Evolutionary conservation across 1,140 invertebrate species (phyloP), one percentile per base, ranked within the genome.

Genomic region (Euwallacea similis): DNA sequence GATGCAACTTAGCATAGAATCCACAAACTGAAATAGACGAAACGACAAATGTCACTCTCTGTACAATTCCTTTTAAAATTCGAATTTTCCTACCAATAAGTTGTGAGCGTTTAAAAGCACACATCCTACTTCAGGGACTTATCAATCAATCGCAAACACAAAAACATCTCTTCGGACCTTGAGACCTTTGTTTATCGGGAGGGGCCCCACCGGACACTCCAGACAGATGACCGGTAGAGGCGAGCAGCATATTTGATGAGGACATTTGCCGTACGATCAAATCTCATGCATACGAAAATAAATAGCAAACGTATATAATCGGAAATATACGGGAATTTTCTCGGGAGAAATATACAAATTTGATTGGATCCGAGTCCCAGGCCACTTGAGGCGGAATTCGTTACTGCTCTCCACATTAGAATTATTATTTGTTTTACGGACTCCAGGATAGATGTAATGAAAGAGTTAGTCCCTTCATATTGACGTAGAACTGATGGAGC

Each of bases 201-300:
- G 61, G 21, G 61, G 10, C 10, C 46, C 55, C 50, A 43, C 63
- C 56, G 64, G 58, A 56, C 63, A 68, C 72, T 73, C 74, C 74
- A 76, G 77, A 79, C 74, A 69, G 75, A 79, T 79, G 77, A 75
- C 75, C 74, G 72, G 65, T 65, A 72, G 61, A 74, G 74, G 67
- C 77, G 76, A 75, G 74, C 72, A 72, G 76, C 78, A 79, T 79
- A 79, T 79, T 72, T 75, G 72, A 79, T 77, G 65, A 76, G 78
- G 73, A 69, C 73, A 76, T 79, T 77, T 77, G 78, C 76, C 69
- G 70, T 71, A 74, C 74, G 76, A 33, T 79, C 78, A 69, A 75
- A 78, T 74, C 74, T 77, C 77, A 78, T 78, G 76, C 76, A 78
- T 78, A 78, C 76, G 77, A 74, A 77, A 79, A 79, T 75, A 77